Evolutionary conservation across 2,113 vertebrate genomes (phyloP).

Genomic region (Genyomyrus donnyi): DNA sequence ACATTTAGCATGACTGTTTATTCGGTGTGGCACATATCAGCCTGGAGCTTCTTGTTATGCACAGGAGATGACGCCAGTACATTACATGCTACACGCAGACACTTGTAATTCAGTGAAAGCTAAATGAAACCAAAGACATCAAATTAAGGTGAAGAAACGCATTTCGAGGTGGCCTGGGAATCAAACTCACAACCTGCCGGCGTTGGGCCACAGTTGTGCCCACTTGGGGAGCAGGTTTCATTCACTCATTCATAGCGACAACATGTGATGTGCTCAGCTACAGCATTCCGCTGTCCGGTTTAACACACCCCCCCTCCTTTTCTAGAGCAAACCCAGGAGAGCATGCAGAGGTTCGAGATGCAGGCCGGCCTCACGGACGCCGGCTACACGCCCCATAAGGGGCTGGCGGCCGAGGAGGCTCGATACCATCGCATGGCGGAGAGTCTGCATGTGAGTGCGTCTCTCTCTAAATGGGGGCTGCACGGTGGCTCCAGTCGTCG

Average conservation of each 20-base stretch:
- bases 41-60: background rate
- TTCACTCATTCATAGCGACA: background rate
- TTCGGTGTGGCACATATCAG: background rate
- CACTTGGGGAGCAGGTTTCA: background rate
- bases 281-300: too few species aligned
- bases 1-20: background rate
- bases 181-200: background rate
- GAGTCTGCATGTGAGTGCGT: conserved; percentile 73
- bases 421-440: conserved; percentile 78
- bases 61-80: background rate
- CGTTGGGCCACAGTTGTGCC: background rate
- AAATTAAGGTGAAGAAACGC: background rate
- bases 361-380: conserved; percentile 72
- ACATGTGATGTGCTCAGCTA: background rate
- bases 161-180: background rate
- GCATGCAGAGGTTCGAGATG: conserved; percentile 72
- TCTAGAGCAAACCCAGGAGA: conserved; percentile 74
- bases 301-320: background rate
- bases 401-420: conserved; percentile 70
- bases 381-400: conserved; percentile 77
- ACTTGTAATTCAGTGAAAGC: background rate
- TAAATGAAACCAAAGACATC: background rate
- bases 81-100: background rate
- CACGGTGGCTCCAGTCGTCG: background rate
- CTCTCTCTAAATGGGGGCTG: background rate